Evolutionary conservation across 2,888 invertebrate genomes (phyloP), one percentile per base, ranked within the genome.

Genomic region (Copidosoma aretas): DNA sequence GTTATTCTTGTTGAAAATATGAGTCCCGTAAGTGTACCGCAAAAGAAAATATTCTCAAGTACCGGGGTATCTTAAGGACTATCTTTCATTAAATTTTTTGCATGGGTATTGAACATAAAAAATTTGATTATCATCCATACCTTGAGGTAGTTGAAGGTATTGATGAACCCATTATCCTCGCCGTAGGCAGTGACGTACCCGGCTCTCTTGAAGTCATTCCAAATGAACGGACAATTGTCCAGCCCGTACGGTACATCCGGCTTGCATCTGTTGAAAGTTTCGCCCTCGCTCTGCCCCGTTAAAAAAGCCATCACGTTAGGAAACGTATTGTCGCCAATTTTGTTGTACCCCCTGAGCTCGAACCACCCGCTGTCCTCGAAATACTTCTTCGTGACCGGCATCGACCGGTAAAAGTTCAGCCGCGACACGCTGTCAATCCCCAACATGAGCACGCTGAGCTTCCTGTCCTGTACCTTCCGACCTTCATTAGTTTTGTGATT

Each of bases 341-440:
- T 88, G 73, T 87, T 88, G 81, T 93, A 94, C 1, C 93, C 95
- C 74, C 89, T 87, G 80, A 91, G 86, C 70, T 90, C 89, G 54
- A 91, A 84, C 88, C 92, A 93, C 66, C 87, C 89, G 67, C 90
- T 89, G 21, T 89, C 86, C 56, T 88, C 84, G 43, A 96, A 85
- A 79, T 89, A 90, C 19, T 86, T 84, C 1, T 88, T 85, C 0
- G 94, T 93, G 77, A 88, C 86, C 0, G 91, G 91, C 89, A 95
- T 90, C 12, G 91, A 89, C 61, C 93, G 87, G 22, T 89, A 86
- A 67, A 93, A 87, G 79, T 95, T 93, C 54, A 92, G 85, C 66
- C 94, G 84, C 0, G 95, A 95, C 76, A 95, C 90, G 56, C 93
- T 93, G 79, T 95, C 95, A 76, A 96, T 90, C 52, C 95, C 95